Evolutionary conservation across 2,113 vertebrate genomes (phyloP), one percentile per base, ranked within the genome.

Genomic region (Mormoops blainvillei): DNA sequence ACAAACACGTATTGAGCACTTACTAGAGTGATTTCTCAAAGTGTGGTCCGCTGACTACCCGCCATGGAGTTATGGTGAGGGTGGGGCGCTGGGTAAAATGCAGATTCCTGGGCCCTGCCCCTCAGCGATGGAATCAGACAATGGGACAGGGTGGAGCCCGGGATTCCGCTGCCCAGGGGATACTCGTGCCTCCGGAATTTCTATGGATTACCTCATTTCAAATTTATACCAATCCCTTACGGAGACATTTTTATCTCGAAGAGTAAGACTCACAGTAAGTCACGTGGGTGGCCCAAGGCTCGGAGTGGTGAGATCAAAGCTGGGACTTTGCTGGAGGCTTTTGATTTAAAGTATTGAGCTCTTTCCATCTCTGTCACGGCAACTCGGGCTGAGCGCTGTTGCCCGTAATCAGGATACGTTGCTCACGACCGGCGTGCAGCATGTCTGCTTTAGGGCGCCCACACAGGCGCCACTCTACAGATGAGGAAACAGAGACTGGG

Each of bases 261-360:
- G 70, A 85, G 74, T 67, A 92, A 96, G 81, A 84, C 54, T 92
- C 74, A 77, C 9, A 94, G 89, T n/a, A 93, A 89, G 86, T 71
- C 81, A 61, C 36, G 76, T 63, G 76, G 87, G 94, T 48, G 83
- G 80, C 83, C 89, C 87, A 19, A 54, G 76, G 88, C 77, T 24
- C 43, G 18, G 48, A 73, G 83, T 22, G 63, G 58, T 33, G 61
- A 63, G 31, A 11, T 73, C 63, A 70, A 88, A 78, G 48, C 71
- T 19, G 43, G 54, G 38, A 28, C n/a, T 85, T 67, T 61, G 50
- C 78, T 12, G 16, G 83, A 95, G 61, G 78, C 78, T 74, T 94
- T 89, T 78, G 73, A 86, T 91, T 81, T 86, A 81, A 86, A 93
- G 76, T 41, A 22, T 31, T 83, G 71, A 41, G 31, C 71, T 50